phyloP scores from a whole-genome alignment of 2,797 vertebrate species.

The Columba guinea region DNA sequence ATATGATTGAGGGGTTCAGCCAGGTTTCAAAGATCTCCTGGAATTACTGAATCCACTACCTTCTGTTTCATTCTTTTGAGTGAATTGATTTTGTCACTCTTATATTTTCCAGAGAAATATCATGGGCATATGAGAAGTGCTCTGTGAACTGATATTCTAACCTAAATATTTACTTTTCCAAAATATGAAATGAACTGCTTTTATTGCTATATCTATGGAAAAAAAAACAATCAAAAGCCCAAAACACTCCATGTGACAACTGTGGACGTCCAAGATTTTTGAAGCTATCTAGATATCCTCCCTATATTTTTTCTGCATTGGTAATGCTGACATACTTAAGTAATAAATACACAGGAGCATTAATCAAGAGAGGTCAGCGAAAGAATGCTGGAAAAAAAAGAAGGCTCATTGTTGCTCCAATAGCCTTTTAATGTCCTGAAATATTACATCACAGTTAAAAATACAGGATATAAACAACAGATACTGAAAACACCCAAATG shows the following conservation, averaged over 20 bases:
- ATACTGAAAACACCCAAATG: not conserved
- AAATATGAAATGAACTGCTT: not conserved
- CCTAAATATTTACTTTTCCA: not conserved
- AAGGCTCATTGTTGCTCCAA: not conserved
- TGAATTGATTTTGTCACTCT: not conserved
- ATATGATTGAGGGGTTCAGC: not conserved
- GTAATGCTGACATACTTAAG: not conserved
- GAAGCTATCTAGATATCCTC: not conserved
- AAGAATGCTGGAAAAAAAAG: not conserved
- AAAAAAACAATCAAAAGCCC: not conserved
- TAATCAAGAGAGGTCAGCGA: constrained; percentile 6
- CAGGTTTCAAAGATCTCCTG: not conserved
- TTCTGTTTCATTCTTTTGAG: not conserved
- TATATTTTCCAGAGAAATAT: not conserved
- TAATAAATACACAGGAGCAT: not conserved
- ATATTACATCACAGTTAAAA: constrained; percentile 20
- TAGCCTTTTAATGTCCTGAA: not conserved
- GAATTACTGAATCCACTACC: not conserved
- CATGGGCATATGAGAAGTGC: not conserved
- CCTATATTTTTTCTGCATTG: not conserved
- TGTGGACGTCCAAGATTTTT: not conserved
- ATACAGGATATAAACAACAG: constrained; percentile 7
- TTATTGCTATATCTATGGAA: not conserved
- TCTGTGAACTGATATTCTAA: not conserved
- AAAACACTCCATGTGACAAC: not conserved